Evolutionary conservation across 2,888 invertebrate genomes (phyloP).

Genomic region (Caenorhabditis sp.): DNA sequence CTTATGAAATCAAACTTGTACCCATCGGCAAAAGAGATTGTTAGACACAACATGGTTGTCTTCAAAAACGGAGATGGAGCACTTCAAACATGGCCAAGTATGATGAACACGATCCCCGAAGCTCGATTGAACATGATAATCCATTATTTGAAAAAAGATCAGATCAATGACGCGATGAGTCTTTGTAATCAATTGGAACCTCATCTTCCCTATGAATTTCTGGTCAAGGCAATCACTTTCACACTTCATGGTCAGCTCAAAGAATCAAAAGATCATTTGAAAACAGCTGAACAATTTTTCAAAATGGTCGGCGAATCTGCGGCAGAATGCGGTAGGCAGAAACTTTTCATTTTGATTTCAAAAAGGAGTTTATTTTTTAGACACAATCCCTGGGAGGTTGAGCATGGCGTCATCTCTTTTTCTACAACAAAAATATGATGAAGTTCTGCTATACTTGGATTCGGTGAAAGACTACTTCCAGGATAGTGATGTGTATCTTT

Average conservation of each 20-base stretch:
- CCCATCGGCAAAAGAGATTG: constrained; percentile 86
- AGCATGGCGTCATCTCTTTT: constrained; percentile 98
- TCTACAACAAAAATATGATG: constrained; percentile 90
- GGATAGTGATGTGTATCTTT: constrained; percentile 45
- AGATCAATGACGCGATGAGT: constrained; percentile 55
- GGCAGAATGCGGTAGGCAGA: constrained; percentile 82
- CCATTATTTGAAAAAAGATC: constrained; percentile 78
- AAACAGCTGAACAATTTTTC: constrained; percentile 93
- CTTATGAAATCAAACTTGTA: constrained; percentile 67
- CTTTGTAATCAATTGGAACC: constrained; percentile 82
- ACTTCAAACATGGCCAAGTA: constrained; percentile 83
- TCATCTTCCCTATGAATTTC: constrained; percentile 91
- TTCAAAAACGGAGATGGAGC: constrained; percentile 68
- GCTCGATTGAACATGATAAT: constrained; percentile 94
- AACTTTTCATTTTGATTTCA: background rate
- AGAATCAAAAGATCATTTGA: constrained; percentile 88
- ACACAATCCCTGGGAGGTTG: constrained; percentile 90
- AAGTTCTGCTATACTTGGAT: constrained; percentile 92
- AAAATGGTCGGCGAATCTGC: constrained; percentile 94
- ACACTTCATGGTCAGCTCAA: constrained; percentile 90
- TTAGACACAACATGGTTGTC: constrained; percentile 84
- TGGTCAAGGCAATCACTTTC: constrained; percentile 93
- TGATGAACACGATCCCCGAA: constrained; percentile 94
- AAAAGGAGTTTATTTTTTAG: constrained; percentile 72
- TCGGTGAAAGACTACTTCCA: constrained; percentile 80